Percentiles rank a stretch among this genome's conserved stretches.
Evolutionary conservation across 2,113 vertebrate species (phyloP).

Genomic region (Elaphurus davidianus): DNA sequence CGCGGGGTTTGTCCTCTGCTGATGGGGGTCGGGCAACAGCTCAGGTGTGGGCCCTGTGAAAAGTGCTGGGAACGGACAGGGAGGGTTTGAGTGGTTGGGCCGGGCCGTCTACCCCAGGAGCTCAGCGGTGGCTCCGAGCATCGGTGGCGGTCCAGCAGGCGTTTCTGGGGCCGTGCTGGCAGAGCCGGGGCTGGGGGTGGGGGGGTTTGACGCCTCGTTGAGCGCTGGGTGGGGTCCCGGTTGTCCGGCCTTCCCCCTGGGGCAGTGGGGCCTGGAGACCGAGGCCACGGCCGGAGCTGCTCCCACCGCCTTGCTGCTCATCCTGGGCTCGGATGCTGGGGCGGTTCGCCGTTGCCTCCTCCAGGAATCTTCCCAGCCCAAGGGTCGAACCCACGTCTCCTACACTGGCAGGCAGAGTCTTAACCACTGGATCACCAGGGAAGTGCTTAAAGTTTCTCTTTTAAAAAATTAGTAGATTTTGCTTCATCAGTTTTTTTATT

Average conservation of each 20-base stretch:
- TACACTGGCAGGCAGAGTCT: neutral
- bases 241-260: neutral
- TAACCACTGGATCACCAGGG: neutral
- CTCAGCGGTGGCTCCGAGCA: neutral
- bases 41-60: neutral
- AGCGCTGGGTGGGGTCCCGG: neutral
- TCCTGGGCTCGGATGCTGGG: neutral
- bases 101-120: neutral
- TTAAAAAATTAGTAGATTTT: fast-evolving
- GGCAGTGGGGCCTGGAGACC: neutral
- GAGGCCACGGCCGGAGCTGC: neutral
- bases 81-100: neutral
- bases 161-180: neutral
- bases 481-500: neutral
- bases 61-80: neutral
- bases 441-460: neutral
- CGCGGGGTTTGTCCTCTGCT: neutral
- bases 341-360: neutral
- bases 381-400: neutral
- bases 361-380: neutral
- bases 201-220: neutral
- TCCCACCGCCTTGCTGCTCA: neutral
- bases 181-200: neutral
- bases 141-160: neutral
- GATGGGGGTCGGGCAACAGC: neutral